Conservation (phyloP, 23 tunicate species). For the Phallusia fumigata region DNA sequence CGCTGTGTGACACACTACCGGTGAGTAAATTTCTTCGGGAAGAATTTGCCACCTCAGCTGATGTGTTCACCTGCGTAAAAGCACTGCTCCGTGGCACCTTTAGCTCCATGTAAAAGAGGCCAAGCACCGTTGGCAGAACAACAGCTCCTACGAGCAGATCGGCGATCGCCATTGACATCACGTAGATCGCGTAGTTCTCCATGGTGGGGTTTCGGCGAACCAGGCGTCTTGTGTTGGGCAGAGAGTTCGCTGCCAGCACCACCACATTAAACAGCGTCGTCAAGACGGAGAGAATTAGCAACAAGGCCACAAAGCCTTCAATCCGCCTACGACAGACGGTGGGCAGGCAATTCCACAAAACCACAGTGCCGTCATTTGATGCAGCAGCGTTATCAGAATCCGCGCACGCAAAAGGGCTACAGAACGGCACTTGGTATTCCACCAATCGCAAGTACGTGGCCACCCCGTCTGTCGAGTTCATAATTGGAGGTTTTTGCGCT, state of each 20-base stretch:
- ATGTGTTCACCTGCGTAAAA: background rate
- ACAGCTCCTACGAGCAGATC: constrained; percentile 72
- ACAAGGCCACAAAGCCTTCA: constrained; percentile 27
- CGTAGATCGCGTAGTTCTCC: constrained; percentile 84
- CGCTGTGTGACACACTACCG: background rate
- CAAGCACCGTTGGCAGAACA: constrained; percentile 59
- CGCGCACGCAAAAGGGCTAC: constrained; percentile 56
- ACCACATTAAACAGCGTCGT: constrained; percentile 51
- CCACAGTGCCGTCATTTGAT: background rate
- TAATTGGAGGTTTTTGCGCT: no score
- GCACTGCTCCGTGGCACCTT: background rate
- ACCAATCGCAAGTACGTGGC: constrained; percentile 2
- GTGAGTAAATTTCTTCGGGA: background rate
- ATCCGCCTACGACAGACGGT: constrained; percentile 29
- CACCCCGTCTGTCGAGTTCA: no score
- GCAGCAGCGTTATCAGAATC: background rate
- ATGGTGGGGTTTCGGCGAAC: constrained; percentile 77
- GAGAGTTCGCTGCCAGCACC: constrained; percentile 50
- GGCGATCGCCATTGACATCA: constrained; percentile 76
- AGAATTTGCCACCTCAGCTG: background rate
- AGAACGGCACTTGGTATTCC: constrained; percentile 71
- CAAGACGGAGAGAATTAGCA: constrained; percentile 39
- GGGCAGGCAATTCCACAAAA: constrained; percentile 71
- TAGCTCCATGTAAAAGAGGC: constrained; percentile 28
- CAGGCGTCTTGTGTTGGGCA: constrained; percentile 59